Conservation (phyloP, 1,140 invertebrate genomes). For the Drosophila sturtevanti region DNA sequence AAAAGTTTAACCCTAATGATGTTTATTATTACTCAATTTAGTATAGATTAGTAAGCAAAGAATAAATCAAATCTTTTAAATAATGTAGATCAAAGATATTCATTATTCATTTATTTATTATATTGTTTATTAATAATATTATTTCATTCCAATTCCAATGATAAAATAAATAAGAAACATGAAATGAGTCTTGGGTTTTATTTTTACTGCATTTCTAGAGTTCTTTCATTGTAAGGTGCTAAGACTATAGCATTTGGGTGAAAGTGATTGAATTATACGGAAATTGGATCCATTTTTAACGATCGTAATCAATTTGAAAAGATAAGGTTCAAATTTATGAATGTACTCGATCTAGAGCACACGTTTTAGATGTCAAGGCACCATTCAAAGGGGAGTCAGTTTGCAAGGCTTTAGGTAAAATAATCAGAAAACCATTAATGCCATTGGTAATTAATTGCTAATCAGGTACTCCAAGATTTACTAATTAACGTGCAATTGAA, state of each 20-base stretch:
- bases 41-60: too few relatives aligned
- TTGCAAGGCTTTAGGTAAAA: neutral
- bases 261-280: neutral
- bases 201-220: too few relatives aligned
- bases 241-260: neutral
- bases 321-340: neutral
- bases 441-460: neutral
- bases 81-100: too few relatives aligned
- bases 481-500: neutral
- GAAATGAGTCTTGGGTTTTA: too few relatives aligned
- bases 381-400: neutral
- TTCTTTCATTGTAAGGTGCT: neutral
- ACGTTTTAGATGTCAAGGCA: too few relatives aligned
- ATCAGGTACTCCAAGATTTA: constrained; percentile 5
- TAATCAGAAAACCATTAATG: constrained; percentile 5
- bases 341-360: neutral
- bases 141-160: too few relatives aligned
- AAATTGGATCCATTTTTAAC: neutral
- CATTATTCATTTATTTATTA: too few relatives aligned
- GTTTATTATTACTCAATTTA: too few relatives aligned
- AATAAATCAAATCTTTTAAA: too few relatives aligned
- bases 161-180: too few relatives aligned
- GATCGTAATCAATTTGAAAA: neutral
- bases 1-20: too few relatives aligned
- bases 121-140: too few relatives aligned